A percentile compares a stretch with the other conserved stretches of the same genome.
These are phyloP conservation scores for Thelaira solivaga DNA, from an alignment of 2,888 invertebrate species.

Conservation along the genomic window DNA sequence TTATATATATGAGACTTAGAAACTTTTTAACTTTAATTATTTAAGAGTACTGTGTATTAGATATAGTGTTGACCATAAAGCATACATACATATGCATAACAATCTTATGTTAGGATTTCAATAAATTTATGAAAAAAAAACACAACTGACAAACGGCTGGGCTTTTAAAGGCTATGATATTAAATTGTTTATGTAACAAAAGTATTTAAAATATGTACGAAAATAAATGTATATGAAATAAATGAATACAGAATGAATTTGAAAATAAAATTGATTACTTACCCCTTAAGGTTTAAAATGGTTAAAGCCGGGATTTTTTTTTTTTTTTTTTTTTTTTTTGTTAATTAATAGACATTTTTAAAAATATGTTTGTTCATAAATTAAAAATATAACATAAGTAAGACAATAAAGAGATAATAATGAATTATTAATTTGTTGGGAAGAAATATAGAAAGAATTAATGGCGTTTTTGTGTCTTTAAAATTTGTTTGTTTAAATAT, in stretches of 20 bases:
- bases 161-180: no score
- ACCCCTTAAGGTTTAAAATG: conserved; percentile 55
- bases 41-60: no score
- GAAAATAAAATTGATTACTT: conserved; percentile 59
- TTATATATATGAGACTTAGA: no score
- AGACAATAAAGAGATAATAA: conserved; percentile 60
- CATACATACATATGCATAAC: no score
- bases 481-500: conserved; percentile 26
- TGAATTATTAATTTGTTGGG: conserved; percentile 56
- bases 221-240: neutral
- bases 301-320: conserved; percentile 56
- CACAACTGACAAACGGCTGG: no score
- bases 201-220: neutral
- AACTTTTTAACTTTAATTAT: no score
- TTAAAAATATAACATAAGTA: conserved; percentile 53
- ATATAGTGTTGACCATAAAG: no score
- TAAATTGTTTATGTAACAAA: neutral
- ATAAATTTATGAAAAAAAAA: no score
- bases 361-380: conserved; percentile 47
- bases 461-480: conserved; percentile 39
- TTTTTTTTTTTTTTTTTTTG: conserved; percentile 51
- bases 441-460: conserved; percentile 57
- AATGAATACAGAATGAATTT: conserved; percentile 48
- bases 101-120: no score
- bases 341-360: conserved; percentile 64